A percentile compares a stretch with the other conserved stretches of the same genome.
Conservation (phyloP, 35 echinoderm and acorn worm genomes). For the Eucidaris tribuloides region DNA sequence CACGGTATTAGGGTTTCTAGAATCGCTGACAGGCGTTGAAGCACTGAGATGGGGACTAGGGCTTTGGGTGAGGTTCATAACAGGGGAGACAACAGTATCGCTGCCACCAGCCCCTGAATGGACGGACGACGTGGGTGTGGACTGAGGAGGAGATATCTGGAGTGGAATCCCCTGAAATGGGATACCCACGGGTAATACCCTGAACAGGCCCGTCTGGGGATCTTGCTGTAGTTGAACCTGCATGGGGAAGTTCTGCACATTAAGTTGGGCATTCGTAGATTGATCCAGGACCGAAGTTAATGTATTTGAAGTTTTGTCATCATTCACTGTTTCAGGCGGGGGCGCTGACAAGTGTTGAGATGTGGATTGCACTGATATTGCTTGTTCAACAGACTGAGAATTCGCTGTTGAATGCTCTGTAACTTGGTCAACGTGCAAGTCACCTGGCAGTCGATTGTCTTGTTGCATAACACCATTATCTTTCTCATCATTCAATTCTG, state of each 20-base stretch:
- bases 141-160: not conserved
- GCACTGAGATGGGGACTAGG: not conserved
- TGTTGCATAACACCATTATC: no score
- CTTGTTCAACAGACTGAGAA: not conserved
- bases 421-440: no score
- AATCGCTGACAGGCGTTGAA: not conserved
- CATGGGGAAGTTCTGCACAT: constrained; percentile 49
- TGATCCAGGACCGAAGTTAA: not conserved
- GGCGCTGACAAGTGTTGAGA: not conserved
- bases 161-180: constrained; percentile 24
- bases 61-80: not conserved
- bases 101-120: not conserved
- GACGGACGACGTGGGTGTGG: constrained; percentile 2
- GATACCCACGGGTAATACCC: constrained; percentile 61
- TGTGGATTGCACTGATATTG: not conserved
- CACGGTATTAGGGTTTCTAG: not conserved
- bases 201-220: constrained; percentile 83
- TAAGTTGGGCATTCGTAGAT: not conserved
- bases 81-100: not conserved
- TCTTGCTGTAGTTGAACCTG: constrained; percentile 88
- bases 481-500: no score
- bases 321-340: no score
- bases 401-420: no score
- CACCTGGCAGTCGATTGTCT: no score
- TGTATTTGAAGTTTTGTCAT: not conserved